A percentile compares a stretch with the other conserved stretches of the same genome.
Conservation (phyloP, 2,888 invertebrate genomes). For the Phrixothrix hirtus region DNA sequence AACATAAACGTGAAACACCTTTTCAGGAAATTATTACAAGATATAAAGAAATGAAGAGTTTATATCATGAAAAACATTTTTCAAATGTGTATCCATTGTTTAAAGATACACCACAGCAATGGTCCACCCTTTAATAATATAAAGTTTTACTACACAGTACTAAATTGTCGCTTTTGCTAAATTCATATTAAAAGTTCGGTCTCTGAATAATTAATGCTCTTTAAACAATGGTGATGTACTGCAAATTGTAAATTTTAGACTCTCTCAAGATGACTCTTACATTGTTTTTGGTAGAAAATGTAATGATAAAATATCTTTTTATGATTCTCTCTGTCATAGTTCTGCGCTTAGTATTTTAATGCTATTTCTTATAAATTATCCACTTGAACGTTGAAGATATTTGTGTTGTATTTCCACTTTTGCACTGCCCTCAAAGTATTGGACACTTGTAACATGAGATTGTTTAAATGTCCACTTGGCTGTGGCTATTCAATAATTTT, state of each 20-base stretch:
- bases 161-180: not conserved
- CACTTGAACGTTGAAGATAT: not conserved
- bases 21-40: too few relatives aligned
- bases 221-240: not conserved
- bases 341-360: not conserved
- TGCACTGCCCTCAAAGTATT: not conserved
- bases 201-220: not conserved
- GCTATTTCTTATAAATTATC: not conserved
- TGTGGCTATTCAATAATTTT: too few relatives aligned
- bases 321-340: not conserved
- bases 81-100: not conserved
- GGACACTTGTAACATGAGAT: too few relatives aligned
- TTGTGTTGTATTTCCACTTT: constrained; percentile 4
- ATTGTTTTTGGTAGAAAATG: constrained; percentile 4
- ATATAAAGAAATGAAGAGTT: not conserved
- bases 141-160: not conserved
- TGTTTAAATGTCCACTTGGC: too few relatives aligned
- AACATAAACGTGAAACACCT: too few relatives aligned
- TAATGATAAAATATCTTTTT: too few relatives aligned
- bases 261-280: not conserved
- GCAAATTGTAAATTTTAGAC: not conserved
- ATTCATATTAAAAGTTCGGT: not conserved
- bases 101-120: not conserved
- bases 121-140: not conserved
- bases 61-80: not conserved